Base-by-base conservation (phyloP, 2,888 invertebrate species). In the Rapana venosa region DNA sequence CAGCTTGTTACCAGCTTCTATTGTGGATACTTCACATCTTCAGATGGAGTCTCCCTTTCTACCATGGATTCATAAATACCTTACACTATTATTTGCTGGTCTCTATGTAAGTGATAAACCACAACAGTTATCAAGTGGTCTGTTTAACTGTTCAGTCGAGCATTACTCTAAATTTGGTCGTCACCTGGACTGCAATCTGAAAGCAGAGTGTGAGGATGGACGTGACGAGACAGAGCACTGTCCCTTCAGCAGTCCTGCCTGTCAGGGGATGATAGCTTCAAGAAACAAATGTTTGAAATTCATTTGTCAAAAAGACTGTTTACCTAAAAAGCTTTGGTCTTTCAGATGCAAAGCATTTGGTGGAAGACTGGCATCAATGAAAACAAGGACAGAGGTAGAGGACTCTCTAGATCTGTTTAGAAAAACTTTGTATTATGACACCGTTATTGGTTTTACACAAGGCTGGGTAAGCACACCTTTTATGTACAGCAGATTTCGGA, bases 101-200 rank as follows among this genome's bases (percentile, higher is more conserved):
- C 22, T 47, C n/a, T 26, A 36, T 22, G 15, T 8, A 13, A 36
- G 22, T 47, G 22, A 83, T 6, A 6, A 36, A 30, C 81, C 81
- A n/a, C 58, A 26, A 2, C 32, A 56, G 15, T 32, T 61, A 22
- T 22, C 35, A 32, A 79, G 36, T 56, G 88, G 81, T 26, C 61
- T 81, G 79, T 88, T 77, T 35, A 79, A 83, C 79, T 88, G 88
- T n/a, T 88, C 88, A 11, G 79, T 81, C 56, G 1, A 17, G 4
- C 56, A 58, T 32, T 88, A 88, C 35, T 58, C 32, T 20, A 47
- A 1, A 1, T 88, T 88, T 22, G n/a, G 61, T 13, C 47, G 61
- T 11, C 88, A 88, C 77, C 61, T 88, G 61, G 81, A 88, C 35
- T 88, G 88, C 56, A 88, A 83, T 58, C 35, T 56, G 35, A 77